Evolutionary conservation across 2,797 vertebrate genomes (phyloP).

Genomic region (Anniella stebbinsi): DNA sequence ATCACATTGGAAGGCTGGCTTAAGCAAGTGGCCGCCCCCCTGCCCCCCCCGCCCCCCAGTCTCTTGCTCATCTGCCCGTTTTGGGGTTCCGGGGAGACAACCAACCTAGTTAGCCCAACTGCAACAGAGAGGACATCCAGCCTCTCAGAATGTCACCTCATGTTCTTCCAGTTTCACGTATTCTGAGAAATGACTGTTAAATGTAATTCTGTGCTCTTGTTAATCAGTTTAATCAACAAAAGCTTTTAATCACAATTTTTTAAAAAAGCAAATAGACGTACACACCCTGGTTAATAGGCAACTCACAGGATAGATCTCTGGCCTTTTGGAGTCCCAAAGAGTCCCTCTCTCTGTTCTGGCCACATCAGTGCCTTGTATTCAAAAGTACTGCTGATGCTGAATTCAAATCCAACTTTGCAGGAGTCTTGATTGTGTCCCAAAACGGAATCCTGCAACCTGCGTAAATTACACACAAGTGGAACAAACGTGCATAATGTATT

Average conservation of each 20-base stretch:
- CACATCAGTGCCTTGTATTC: no score
- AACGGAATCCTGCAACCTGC: not conserved
- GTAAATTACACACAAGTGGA: not conserved
- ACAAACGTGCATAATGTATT: not conserved
- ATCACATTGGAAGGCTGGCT: not conserved
- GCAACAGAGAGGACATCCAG: no score
- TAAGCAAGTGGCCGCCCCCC: slow-evolving; percentile 18
- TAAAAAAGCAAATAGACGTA: not conserved
- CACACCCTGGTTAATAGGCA: not conserved
- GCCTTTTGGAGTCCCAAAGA: not conserved
- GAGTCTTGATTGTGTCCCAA: not conserved
- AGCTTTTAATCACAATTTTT: not conserved
- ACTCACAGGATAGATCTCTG: not conserved
- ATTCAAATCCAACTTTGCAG: not conserved
- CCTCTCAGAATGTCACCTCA: not conserved
- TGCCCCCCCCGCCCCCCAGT: rapidly evolving
- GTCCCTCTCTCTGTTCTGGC: not conserved
- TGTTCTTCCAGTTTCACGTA: not conserved
- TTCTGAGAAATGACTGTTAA: not conserved
- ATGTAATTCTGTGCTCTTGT: no score
- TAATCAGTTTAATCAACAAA: not conserved
- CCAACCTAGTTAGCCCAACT: not conserved
- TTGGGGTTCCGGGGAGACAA: not conserved
- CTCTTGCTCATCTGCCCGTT: slow-evolving; percentile 2
- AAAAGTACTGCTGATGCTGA: not conserved